Evolutionary conservation across 2,113 vertebrate genomes (phyloP), one percentile per base, ranked within the genome.

Genomic region (Platysternon megacephalum): DNA sequence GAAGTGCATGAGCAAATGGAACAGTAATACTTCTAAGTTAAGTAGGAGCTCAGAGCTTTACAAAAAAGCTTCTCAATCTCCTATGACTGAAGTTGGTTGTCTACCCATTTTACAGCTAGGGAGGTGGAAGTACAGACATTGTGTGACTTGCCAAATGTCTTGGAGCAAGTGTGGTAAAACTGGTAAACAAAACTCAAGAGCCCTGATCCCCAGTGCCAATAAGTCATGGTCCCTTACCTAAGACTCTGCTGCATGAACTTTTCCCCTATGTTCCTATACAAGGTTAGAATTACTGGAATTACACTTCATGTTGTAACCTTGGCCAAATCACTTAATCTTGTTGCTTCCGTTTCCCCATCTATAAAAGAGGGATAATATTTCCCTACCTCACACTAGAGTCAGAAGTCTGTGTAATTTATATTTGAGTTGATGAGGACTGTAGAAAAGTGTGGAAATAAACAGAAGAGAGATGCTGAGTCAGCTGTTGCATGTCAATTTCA

Each of bases 201-300:
- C 2, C 35, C 6, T 44, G 42, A 28, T 46, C 11, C 42, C n/a
- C n/a, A 5, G 19, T 72, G 65, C 17, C 32, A 68, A 35, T 68
- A n/a, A 68, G 32, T 16, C 32, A n/a, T 4, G 1, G 35, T 68
- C 61, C 16, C 39, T 93, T 11, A 17, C n/a, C 42, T 61, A 0
- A 78, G 86, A n/a, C 89, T 89, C 65, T 84, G 1, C 53, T 83
- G 87, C n/a, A 61, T 24, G 42, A 86, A 85, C 26, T 89, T 13
- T 68, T 68, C 19, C n/a, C 72, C 13, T 44, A 44, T 76, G 72
- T 44, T 76, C 72, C 39, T 44, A 44, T 72, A 16, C 17, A 11
- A 78, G 39, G 11, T 26, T 46, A 28, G 24, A 78, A 46, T 78
- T 46, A 42, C 42, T 76, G 26, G 42, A 76, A 28, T 76, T 46